Evolutionary conservation across 2,113 vertebrate species (phyloP).

Genomic region (Carlito syrichta): DNA sequence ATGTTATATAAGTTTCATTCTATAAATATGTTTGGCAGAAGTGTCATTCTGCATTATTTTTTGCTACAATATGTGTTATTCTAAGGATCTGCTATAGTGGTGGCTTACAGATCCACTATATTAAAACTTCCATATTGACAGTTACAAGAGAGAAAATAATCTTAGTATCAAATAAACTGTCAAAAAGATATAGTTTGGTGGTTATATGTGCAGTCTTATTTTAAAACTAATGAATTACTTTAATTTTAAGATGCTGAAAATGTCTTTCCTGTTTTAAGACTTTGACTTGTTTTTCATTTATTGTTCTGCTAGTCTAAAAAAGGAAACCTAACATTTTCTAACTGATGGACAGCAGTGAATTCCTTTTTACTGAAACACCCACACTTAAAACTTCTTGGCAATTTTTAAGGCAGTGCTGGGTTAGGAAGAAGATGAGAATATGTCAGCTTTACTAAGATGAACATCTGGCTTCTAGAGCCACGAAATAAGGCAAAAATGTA

Average conservation of each 20-base stretch:
- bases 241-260: slow-evolving; percentile 40
- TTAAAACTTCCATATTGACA: slow-evolving; percentile 52
- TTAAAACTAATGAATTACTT: slow-evolving; percentile 55
- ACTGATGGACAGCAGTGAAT: slow-evolving; percentile 48
- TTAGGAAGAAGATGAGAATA: slow-evolving; percentile 19
- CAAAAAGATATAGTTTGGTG: background rate
- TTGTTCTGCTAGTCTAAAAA: slow-evolving; percentile 59
- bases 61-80: slow-evolving; percentile 57
- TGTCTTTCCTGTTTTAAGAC: slow-evolving; percentile 14
- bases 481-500: background rate
- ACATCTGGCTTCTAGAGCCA: slow-evolving; percentile 54
- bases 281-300: slow-evolving; percentile 55
- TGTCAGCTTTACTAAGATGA: slow-evolving; percentile 18
- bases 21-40: slow-evolving; percentile 58
- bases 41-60: slow-evolving; percentile 59
- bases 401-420: slow-evolving; percentile 38
- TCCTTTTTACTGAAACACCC: slow-evolving; percentile 48
- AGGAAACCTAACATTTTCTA: slow-evolving; percentile 56
- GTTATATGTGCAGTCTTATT: slow-evolving; percentile 1
- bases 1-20: slow-evolving; percentile 51
- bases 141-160: slow-evolving; percentile 30
- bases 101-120: slow-evolving; percentile 15
- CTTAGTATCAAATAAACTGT: slow-evolving; percentile 42
- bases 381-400: slow-evolving; percentile 57
- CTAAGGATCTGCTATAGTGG: slow-evolving; percentile 37